A percentile compares a stretch with the other conserved stretches of the same genome.
Conservation (phyloP, 2,113 vertebrate genomes). For the Fregetta grallaria region DNA sequence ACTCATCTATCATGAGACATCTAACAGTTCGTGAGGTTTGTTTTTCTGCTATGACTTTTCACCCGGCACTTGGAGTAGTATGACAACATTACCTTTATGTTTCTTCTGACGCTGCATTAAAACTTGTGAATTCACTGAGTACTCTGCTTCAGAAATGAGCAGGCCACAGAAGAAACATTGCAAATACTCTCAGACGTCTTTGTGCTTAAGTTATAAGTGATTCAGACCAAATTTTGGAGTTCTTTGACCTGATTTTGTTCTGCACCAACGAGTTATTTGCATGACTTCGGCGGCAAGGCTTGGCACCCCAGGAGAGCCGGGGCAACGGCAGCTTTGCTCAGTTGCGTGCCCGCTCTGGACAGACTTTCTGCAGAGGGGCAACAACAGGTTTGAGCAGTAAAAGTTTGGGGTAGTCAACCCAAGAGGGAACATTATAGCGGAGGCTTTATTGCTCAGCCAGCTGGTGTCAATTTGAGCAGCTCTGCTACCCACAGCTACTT, state of each 20-base stretch:
- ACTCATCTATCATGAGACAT: slow-evolving; percentile 53
- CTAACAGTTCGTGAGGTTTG: slow-evolving; percentile 22
- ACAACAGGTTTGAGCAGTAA: neutral
- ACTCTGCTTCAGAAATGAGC: slow-evolving; percentile 1
- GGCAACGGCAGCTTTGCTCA: neutral
- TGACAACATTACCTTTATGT: neutral
- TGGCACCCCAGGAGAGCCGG: neutral
- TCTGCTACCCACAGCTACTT: neutral
- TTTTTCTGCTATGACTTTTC: slow-evolving; percentile 42
- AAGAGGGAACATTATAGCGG: neutral
- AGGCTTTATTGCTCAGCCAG: neutral
- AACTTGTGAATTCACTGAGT: neutral
- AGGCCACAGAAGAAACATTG: neutral
- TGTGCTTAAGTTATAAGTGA: neutral
- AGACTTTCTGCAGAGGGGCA: neutral
- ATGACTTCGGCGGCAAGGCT: neutral
- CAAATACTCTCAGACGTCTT: neutral
- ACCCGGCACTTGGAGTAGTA: neutral
- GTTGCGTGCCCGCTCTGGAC: fast-evolving
- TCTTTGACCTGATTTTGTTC: neutral
- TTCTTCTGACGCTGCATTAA: slow-evolving; percentile 33
- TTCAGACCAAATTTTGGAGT: neutral
- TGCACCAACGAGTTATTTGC: neutral
- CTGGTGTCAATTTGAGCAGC: neutral
- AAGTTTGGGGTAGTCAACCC: neutral